Conservation (phyloP, 2,113 vertebrate genomes). For the Haplotaxodon microlepis region DNA sequence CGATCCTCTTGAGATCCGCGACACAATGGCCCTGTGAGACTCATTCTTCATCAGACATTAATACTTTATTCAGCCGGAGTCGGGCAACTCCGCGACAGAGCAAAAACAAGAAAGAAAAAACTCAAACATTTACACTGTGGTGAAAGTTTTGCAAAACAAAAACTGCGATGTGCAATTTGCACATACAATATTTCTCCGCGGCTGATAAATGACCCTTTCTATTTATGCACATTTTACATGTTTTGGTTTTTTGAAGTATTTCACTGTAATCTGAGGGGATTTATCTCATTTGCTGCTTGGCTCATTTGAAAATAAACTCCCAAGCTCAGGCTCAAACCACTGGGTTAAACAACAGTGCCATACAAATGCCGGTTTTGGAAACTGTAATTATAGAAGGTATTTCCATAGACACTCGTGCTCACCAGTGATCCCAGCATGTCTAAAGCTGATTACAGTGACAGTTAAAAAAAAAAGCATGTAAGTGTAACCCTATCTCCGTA, state of each 20-base stretch:
- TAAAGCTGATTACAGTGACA: background rate
- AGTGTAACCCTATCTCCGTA: constrained; percentile 4
- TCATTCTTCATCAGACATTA: constrained; percentile 20
- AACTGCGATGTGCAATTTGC: background rate
- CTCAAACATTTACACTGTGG: background rate
- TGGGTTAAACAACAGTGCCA: background rate
- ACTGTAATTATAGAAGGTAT: background rate
- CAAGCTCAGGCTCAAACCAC: background rate
- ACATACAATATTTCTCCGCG: background rate
- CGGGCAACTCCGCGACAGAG: background rate
- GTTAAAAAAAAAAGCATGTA: background rate
- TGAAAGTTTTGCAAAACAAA: background rate
- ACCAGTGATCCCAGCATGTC: background rate
- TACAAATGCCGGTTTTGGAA: background rate
- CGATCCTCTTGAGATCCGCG: constrained; percentile 30
- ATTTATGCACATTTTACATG: background rate
- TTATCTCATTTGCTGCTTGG: background rate
- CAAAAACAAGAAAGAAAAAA: background rate
- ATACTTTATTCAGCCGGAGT: background rate
- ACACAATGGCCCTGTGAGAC: constrained; percentile 38
- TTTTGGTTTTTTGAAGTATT: background rate
- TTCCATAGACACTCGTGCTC: background rate
- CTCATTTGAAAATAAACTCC: background rate
- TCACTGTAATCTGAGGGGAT: background rate
- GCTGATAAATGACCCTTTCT: background rate